Evolutionary conservation across 1,140 invertebrate species (phyloP), one percentile per base, ranked within the genome.

Genomic region (Kradibia gibbosae): DNA sequence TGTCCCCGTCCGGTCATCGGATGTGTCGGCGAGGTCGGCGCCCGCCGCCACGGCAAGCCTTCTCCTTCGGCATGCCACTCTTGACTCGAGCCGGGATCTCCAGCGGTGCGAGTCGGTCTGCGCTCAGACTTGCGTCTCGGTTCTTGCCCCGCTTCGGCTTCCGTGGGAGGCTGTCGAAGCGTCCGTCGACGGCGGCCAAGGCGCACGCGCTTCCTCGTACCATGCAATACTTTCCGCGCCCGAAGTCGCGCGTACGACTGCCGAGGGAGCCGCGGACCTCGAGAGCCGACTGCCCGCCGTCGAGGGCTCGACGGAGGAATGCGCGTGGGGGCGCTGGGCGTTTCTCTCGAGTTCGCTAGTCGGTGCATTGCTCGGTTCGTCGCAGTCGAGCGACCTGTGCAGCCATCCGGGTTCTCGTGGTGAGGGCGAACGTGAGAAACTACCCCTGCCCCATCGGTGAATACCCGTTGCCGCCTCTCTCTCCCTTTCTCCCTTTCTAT

Each of bases 291-390:
- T 57, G 55, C 55, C 1, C 55, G 55, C 5, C 22, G 11, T 25
- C 1, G 22, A 28, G 28, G n/a, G 55, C 22, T 15, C 3, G 36
- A n/a, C 20, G 5, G 36, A 42, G 39, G 22, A 13, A 39, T 65
- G 31, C 60, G 31, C 60, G 60, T 36, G 65, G 55, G 55, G 36
- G 65, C 3, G 65, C 65, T 70, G 39, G 39, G 65, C 65, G 65
- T 70, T 67, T 70, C 65, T 70, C 65, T 70, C 65, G 22, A 25
- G 22, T 57, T 11, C 22, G 22, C n/a, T 3, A 3, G 22, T 17
- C 20, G 17, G 20, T n/a, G 15, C 65, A 48, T 31, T 31, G 70
- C 42, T 70, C 70, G 42, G 3, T 39, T 36, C 34, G 36, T 3
- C 67, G 28, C 36, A 8, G 65, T 3, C 39, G 20, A 70, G 65